A percentile compares a stretch with the other conserved stretches of the same genome.
Evolutionary conservation across 2,888 invertebrate genomes (phyloP).

Genomic region (Eupithecia tripunctaria): DNA sequence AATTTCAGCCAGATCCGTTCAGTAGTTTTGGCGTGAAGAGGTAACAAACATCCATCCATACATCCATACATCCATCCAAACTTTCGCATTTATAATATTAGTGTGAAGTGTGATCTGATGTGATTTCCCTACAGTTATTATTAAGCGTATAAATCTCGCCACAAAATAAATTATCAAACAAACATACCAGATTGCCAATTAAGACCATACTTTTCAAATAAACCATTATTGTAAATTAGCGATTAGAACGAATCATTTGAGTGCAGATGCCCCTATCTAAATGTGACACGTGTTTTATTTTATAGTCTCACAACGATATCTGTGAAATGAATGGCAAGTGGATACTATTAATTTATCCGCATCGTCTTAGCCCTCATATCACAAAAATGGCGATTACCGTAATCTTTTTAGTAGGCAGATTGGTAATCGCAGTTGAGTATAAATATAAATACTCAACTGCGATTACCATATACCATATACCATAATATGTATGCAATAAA

Average conservation of each 20-base stretch:
- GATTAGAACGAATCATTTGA: constrained; percentile 59
- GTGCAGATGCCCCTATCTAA: constrained; percentile 9
- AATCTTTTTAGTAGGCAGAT: too few species aligned
- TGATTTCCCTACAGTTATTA: neutral
- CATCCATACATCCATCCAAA: too few species aligned
- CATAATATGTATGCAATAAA: too few species aligned
- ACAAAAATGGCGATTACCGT: too few species aligned
- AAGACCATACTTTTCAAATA: constrained; percentile 57
- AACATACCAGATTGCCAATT: constrained; percentile 63
- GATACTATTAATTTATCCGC: neutral
- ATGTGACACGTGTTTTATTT: constrained; percentile 12
- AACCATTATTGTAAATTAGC: constrained; percentile 67
- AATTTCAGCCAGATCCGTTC: too few species aligned
- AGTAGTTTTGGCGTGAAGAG: too few species aligned
- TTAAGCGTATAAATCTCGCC: constrained; percentile 19
- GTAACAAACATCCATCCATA: too few species aligned
- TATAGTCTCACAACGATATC: neutral
- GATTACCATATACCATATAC: too few species aligned
- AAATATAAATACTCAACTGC: too few species aligned
- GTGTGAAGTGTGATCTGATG: too few species aligned
- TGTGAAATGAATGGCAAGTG: neutral
- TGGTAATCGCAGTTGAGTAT: too few species aligned
- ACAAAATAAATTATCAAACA: constrained; percentile 39
- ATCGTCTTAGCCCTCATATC: neutral
- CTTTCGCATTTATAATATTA: too few species aligned